Base-by-base conservation (phyloP, 2,888 invertebrate species). In the Sinhomidia bicolor region DNA sequence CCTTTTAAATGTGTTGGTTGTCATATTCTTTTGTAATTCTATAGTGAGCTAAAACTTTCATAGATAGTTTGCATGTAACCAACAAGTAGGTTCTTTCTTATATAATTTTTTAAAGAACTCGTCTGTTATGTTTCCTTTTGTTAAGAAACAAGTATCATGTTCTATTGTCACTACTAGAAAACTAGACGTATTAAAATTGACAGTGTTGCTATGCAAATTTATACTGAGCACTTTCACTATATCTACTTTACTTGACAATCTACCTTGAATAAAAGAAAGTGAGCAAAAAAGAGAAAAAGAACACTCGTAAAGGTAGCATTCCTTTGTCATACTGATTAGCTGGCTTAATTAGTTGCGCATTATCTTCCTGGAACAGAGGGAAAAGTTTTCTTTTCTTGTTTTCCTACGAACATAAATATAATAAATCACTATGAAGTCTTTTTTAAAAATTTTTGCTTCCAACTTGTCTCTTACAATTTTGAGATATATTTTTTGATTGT, bases 291-390 rank as follows among this genome's bases (percentile, higher is more conserved):
- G 14, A 47, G 44, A 47, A 65, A 82, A 62, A 12, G 17, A 47
- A 65, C 17, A 60, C 68, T 32, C 36, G 14, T 44, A 74, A 74
- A 71, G 44, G 47, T 47, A 74, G 71, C 12, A 44, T 47, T 14
- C 74, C n/a, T 47, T 47, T 74, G 74, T 83, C 71, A 51, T 71
- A 54, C 54, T 68, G 83, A 83, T 83, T 71, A 83, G 71, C 71
- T n/a, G 32, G 41, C 51, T 76, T 84, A 84, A 84, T 84, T 84
- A 84, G 60, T 71, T 44, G 60, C 32, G 76, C 76, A 76, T 84
- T 84, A 84, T 84, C 76, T 84, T 32, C 41, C 0, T 20, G 5
- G 26, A 44, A n/a, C 51, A 68, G 54, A 6, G 3, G 71, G 41
- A 57, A 71, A 83, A 54, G 51, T 71, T 83, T 80, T 1, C 82